These are phyloP conservation scores for Colius striatus DNA, from an alignment of 2,113 vertebrate species.

Conservation along the genomic window DNA sequence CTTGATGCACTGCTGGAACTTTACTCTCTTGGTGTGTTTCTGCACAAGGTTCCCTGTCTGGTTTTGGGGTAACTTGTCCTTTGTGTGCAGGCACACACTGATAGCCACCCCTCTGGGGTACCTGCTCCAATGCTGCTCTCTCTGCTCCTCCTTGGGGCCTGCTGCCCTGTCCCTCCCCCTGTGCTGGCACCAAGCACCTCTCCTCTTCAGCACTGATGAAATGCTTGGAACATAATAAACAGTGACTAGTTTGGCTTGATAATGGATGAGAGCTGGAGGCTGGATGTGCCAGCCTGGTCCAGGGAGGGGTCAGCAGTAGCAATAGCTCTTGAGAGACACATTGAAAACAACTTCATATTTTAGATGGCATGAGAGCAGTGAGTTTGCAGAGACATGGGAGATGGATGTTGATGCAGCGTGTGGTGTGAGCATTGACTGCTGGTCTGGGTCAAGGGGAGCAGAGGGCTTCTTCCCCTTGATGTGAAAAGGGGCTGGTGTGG, in stretches of 20 bases:
- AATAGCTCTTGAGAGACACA: not conserved
- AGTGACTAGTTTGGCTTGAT: not conserved
- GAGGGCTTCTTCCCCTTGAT: not conserved
- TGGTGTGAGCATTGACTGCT: too few relatives aligned
- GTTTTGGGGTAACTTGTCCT: not conserved
- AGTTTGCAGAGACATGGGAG: not conserved
- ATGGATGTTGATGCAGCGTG: not conserved
- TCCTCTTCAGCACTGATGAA: not conserved
- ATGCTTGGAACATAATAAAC: not conserved
- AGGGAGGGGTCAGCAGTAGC: not conserved
- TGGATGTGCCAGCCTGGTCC: not conserved
- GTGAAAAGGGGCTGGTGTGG: not conserved
- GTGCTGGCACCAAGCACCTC: not conserved
- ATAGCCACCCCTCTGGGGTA: not conserved
- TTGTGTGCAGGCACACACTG: accelerated
- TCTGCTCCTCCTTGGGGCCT: not conserved
- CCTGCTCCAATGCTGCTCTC: not conserved
- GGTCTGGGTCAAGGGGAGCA: not conserved
- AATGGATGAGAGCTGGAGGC: not conserved
- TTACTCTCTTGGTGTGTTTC: accelerated
- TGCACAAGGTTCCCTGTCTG: not conserved
- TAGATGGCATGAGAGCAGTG: accelerated
- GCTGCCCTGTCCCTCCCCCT: not conserved
- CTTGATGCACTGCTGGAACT: not conserved
- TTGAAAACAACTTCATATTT: not conserved